A percentile compares a stretch with the other conserved stretches of the same genome.
phyloP scores from a whole-genome alignment of 2,797 vertebrate genomes.

The Parauchenoglanis punctatus region DNA sequence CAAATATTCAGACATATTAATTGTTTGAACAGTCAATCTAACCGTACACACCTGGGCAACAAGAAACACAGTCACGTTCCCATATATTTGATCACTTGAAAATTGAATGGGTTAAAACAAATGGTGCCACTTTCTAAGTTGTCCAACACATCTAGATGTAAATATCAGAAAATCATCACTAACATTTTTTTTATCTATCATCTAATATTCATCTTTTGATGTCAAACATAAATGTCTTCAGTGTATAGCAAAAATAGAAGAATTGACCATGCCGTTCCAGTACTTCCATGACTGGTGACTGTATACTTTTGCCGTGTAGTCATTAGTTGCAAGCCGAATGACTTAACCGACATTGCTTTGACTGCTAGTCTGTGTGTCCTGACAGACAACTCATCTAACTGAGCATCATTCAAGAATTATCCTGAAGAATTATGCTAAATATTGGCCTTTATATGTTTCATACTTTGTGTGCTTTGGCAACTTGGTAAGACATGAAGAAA shows the following conservation, averaged over 20 bases:
- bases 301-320: neutral
- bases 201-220: neutral
- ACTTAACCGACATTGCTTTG: slow-evolving; percentile 7
- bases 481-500: neutral
- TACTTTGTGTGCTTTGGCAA: neutral
- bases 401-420: neutral
- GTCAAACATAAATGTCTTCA: neutral
- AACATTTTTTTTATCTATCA: neutral
- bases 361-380: slow-evolving; percentile 29
- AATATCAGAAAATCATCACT: neutral
- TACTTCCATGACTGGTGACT: neutral
- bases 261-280: neutral
- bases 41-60: neutral
- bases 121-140: neutral
- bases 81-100: neutral
- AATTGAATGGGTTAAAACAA: neutral
- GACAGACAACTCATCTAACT: slow-evolving; percentile 21
- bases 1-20: neutral
- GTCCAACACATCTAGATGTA: neutral
- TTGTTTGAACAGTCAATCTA: neutral
- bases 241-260: neutral
- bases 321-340: neutral
- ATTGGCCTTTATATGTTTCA: neutral
- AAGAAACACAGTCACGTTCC: neutral
- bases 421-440: neutral